Percentiles rank a stretch among this genome's conserved stretches.
Conservation (phyloP, 1,140 invertebrate genomes). For the Drosophila bocqueti region DNA sequence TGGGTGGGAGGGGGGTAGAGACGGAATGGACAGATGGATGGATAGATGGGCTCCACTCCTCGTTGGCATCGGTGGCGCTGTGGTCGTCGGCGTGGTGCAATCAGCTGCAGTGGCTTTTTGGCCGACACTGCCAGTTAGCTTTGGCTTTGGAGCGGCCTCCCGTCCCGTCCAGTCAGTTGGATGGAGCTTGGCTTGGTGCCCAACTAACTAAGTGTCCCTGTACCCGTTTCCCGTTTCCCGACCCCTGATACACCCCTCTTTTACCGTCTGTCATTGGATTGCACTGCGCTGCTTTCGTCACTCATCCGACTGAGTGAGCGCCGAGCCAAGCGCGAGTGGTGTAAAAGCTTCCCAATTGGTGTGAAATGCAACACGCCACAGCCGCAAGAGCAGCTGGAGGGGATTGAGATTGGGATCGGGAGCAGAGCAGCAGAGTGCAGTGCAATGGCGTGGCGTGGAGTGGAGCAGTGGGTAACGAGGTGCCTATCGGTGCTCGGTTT, state of each 20-base stretch:
- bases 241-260: neutral
- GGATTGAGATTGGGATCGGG: neutral
- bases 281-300: conserved; percentile 69
- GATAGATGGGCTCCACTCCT: conserved; percentile 26
- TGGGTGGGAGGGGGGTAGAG: conserved; percentile 15
- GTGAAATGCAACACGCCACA: conserved; percentile 78
- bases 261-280: conserved; percentile 37
- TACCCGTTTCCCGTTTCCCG: conserved; percentile 7
- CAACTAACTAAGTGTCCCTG: conserved; percentile 58
- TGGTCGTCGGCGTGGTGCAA: conserved; percentile 76
- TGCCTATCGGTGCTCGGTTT: conserved; percentile 34
- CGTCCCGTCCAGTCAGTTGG: conserved; percentile 32
- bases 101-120: conserved; percentile 81
- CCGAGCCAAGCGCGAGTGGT: conserved; percentile 67
- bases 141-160: conserved; percentile 26
- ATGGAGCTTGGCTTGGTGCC: conserved; percentile 60
- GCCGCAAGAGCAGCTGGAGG: conserved; percentile 22
- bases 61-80: conserved; percentile 50
- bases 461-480: conserved; percentile 6
- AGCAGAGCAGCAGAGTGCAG: neutral
- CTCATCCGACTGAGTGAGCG: conserved; percentile 77
- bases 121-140: conserved; percentile 63
- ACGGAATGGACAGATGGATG: neutral
- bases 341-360: conserved; percentile 69
- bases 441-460: neutral